Percentiles rank a stretch among this genome's conserved stretches.
These are phyloP conservation scores for Cyphomyrus discorhynchus DNA, from an alignment of 2,113 vertebrate species.

Conservation along the genomic window DNA sequence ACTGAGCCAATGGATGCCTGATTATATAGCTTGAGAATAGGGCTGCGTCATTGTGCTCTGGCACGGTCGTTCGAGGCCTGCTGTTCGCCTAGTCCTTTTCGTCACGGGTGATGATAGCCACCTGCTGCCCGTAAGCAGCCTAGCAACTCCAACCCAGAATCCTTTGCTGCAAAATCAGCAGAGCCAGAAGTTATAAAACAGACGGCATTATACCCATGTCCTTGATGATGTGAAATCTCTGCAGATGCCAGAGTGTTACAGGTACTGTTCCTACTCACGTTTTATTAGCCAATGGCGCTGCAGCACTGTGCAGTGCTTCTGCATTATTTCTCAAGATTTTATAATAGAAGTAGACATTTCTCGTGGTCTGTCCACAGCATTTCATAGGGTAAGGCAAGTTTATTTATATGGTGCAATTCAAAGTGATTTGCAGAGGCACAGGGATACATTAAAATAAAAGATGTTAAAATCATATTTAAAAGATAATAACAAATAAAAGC, in stretches of 20 bases:
- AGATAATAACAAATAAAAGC: background rate
- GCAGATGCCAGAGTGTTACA: background rate
- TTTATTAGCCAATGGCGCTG: background rate
- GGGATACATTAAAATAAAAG: background rate
- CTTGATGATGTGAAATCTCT: background rate
- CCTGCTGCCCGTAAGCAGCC: background rate
- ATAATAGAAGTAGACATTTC: background rate
- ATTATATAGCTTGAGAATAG: background rate
- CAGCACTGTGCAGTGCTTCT: background rate
- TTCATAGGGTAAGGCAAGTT: background rate
- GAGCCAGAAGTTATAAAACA: background rate
- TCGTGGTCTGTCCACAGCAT: background rate
- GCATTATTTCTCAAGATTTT: background rate
- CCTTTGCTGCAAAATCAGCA: background rate
- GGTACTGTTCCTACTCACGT: background rate
- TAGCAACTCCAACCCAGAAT: background rate
- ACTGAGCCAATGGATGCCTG: background rate
- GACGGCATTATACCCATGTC: background rate
- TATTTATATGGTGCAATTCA: background rate
- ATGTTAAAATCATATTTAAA: background rate
- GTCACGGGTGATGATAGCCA: background rate
- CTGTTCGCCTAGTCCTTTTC: background rate
- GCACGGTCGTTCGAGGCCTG: background rate
- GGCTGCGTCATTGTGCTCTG: background rate
- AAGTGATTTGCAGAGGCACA: background rate